Evolutionary conservation across 2,797 vertebrate genomes (phyloP), one percentile per base, ranked within the genome.

Genomic region (Sparidentex hasta): DNA sequence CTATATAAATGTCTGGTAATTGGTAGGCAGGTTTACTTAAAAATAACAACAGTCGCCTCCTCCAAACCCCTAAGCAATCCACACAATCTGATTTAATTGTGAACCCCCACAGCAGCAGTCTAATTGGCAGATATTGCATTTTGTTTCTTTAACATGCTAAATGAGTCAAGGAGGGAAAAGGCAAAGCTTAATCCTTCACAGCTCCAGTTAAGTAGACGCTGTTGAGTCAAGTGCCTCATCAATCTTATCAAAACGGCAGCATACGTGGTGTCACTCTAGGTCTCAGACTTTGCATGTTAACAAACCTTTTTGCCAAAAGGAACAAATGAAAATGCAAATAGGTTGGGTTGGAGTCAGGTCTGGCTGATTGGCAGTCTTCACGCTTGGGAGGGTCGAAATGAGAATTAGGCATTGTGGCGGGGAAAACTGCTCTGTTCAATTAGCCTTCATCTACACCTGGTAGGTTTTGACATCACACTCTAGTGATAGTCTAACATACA

Each of bases 271-370:
- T 87, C 91, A 58, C 65, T 76, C 65, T 6, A 38, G 33, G 71
- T 80, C 83, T 74, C 38, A 5, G 79, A 86, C 78, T 81, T 33
- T 85, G 88, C 87, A 88, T 90, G 87, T 89, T 92, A 92, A 92
- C 87, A 81, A 89, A 82, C 81, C 82, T 55, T 80, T 33, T 74
- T 50, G 41, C 55, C 58, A 84, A 58, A 33, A 65, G 63, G 71
- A 80, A 84, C 70, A 83, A 93, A 90, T 90, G 76, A 90, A 89
- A 86, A 93, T 92, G 92, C 84, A 90, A 92, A 94, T 91, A 16
- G 25, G 69, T 65, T 81, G 13, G 71, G 74, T 47, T 2, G 25
- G 48, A 85, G 82, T 71, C 64, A 68, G 70, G 65, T 84, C 44
- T 0, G 63, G 69, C 80, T 83, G 84, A 90, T 84, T 88, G 90